These are phyloP conservation scores for Ceyx cyanopectus DNA, from an alignment of 2,113 vertebrate genomes.

Conservation along the genomic window DNA sequence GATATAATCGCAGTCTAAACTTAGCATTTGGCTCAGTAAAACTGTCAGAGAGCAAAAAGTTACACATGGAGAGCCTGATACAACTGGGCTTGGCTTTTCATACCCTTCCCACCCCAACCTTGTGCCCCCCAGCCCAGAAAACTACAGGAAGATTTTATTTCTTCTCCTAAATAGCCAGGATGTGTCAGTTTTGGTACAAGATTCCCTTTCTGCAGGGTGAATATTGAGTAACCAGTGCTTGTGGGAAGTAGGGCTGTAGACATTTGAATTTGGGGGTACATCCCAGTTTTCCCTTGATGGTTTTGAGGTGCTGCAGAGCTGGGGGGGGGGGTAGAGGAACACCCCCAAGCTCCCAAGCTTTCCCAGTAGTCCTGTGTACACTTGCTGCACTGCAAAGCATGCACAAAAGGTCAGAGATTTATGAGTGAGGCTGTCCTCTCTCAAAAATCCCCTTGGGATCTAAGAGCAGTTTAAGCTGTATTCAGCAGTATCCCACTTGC, in stretches of 20 bases:
- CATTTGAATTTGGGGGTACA: not conserved
- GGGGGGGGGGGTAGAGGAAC: not conserved
- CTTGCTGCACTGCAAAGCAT: not conserved
- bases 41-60: conserved; percentile 46
- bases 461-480: not conserved
- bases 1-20: conserved; percentile 62
- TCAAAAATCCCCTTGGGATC: not conserved
- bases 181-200: not conserved
- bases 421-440: not conserved
- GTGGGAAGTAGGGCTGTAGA: not conserved
- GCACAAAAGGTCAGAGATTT: fast-evolving
- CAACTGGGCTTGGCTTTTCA: conserved; percentile 26
- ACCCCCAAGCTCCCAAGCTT: not conserved
- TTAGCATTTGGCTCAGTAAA: conserved; percentile 38
- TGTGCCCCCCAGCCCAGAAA: not conserved
- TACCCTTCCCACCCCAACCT: not conserved
- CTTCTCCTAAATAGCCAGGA: not conserved
- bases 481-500: not conserved
- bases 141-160: not conserved
- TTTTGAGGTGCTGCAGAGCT: not conserved
- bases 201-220: not conserved
- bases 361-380: not conserved
- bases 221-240: not conserved
- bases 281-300: not conserved
- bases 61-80: conserved; percentile 32